Base-by-base conservation (phyloP, 2,113 vertebrate species). In the Laterallus jamaicensis region DNA sequence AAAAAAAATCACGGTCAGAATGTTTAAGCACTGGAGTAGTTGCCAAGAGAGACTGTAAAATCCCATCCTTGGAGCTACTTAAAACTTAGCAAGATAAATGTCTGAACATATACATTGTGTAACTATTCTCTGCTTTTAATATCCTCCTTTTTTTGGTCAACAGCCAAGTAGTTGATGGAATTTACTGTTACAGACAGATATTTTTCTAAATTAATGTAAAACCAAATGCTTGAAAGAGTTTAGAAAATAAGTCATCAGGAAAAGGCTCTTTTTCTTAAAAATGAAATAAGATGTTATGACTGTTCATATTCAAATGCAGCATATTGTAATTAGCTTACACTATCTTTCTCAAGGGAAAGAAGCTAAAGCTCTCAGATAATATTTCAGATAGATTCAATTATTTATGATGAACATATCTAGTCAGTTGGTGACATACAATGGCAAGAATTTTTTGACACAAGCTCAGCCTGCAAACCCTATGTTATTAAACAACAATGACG, bases 171-270 rank as follows among this genome's bases (percentile, higher is more conserved):
- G 60, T 70, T 79, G 16, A 18, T 47, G 39, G 63, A 82, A 66
- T 88, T 91, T 93, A 93, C n/a, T 79, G 35, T 29, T 73, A 62
- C 12, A 68, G 54, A 54, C 47, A 88, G 4, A 4, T 89, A n/a
- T 50, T 92, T 90, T 93, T 90, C 77, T 81, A 78, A 91, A 95
- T 86, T 80, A 82, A 15, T 62, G 26, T 68, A 89, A 92, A 86
- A 59, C 8, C 26, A 66, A 78, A 55, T 81, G 31, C 20, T 73
- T 83, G 40, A 83, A 83, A 92, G 40, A 62, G 14, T 50, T 86
- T 88, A 80, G 58, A 76, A 95, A 86, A 92, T 52, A 85, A 86
- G 56, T 77, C 70, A 22, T 91, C 40, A 82, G 37, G 47, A 60
- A 90, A 63, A 49, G 18, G 20, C 74, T 82, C n/a, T 80, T 92